phyloP scores from a whole-genome alignment of 2,797 vertebrate species.

The Alauda arvensis region DNA sequence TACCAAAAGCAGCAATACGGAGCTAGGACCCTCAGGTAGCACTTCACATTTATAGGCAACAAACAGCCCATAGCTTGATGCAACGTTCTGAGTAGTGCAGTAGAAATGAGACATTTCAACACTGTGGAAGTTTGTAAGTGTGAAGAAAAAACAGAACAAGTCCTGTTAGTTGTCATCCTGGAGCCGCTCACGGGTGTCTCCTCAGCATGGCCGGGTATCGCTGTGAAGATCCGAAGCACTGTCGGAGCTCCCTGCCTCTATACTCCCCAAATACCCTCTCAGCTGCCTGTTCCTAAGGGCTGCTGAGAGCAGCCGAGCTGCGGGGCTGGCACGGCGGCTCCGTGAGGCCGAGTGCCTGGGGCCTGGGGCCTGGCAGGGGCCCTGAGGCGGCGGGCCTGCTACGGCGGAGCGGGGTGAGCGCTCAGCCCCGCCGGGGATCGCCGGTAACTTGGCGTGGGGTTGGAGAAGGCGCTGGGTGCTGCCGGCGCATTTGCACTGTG shows the following conservation, averaged over 20 bases:
- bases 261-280: neutral
- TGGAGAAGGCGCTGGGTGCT: neutral
- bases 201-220: neutral
- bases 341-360: neutral
- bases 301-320: rapidly evolving
- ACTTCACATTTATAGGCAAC: neutral
- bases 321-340: neutral
- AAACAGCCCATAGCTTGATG: neutral
- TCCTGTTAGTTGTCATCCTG: neutral
- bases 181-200: neutral
- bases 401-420: neutral
- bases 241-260: neutral
- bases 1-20: neutral
- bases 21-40: neutral
- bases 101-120: neutral
- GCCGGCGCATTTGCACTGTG: neutral
- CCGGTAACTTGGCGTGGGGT: rapidly evolving
- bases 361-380: neutral
- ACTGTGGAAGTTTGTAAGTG: rapidly evolving
- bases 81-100: neutral
- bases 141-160: neutral
- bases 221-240: neutral
- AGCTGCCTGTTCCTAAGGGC: neutral
- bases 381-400: neutral
- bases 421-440: neutral